Conservation (phyloP, 2,888 invertebrate genomes). For the Stegophylla sp. region DNA sequence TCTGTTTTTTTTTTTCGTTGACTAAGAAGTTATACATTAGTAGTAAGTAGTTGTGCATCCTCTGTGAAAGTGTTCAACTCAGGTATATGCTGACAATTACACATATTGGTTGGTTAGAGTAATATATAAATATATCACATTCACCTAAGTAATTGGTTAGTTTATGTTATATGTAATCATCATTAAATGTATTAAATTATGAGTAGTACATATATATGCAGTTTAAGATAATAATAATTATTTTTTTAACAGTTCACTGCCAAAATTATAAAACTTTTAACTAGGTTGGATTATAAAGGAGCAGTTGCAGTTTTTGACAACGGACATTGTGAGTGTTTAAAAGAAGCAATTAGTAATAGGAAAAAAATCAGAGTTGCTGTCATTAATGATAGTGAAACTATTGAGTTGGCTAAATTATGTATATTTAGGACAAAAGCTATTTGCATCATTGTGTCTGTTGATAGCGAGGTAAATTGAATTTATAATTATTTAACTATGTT, state of each 20-base stretch:
- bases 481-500: neutral
- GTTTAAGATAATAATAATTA: too few species aligned
- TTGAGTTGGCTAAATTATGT: slow-evolving; percentile 47
- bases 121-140: too few species aligned
- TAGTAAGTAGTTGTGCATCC: too few species aligned
- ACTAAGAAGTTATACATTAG: too few species aligned
- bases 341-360: slow-evolving; percentile 43
- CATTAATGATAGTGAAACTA: slow-evolving; percentile 34
- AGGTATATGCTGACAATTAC: too few species aligned
- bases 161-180: too few species aligned
- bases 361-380: slow-evolving; percentile 36
- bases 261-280: slow-evolving; percentile 51
- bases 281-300: slow-evolving; percentile 45
- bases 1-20: too few species aligned
- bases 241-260: slow-evolving; percentile 29
- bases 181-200: too few species aligned
- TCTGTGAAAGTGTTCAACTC: too few species aligned
- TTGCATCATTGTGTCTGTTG: slow-evolving; percentile 40
- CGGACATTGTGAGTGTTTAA: slow-evolving; percentile 51
- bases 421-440: slow-evolving; percentile 45
- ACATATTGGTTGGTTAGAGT: too few species aligned
- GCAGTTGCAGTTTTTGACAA: slow-evolving; percentile 51
- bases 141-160: too few species aligned
- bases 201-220: too few species aligned
- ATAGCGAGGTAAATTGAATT: slow-evolving; percentile 30